Base-by-base conservation (phyloP, 2,113 vertebrate species). In the Semnornis frantzii region DNA sequence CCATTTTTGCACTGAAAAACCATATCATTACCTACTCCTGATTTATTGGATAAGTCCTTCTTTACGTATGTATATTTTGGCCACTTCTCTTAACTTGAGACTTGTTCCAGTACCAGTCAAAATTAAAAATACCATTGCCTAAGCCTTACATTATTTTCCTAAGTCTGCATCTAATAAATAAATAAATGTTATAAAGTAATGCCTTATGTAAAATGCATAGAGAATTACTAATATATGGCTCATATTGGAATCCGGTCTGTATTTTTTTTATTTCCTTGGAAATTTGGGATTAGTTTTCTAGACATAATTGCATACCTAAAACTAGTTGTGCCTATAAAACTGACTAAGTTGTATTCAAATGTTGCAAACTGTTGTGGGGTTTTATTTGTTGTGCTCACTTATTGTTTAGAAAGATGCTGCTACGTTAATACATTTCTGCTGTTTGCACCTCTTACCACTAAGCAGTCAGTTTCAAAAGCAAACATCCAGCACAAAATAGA, bases 181-280 rank as follows among this genome's bases (percentile, higher is more conserved):
- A 33, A 52, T 52, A 52, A 52, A 30, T 57, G n/a, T 4, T 59
- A 33, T 19, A 58, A 80, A 78, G 71, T 15, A 48, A 4, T 25
- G 6, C 27, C 27, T 58, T 58, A 8, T 58, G 86, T 72, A 62
- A 33, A 24, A 75, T 21, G 6, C 31, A 16, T 27, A 34, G 30
- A 21, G 12, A 63, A 34, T 42, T 66, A 81, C 34, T 30, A 66
- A 46, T 25, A 60, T 8, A 33, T 19, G 4, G 3, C 74, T 75
- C 31, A 54, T 27, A 59, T 7, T 1, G 0, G 27, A 90, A 60
- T 10, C 37, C 50, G 72, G 5, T 1, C 20, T 0, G 0, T 57
- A 15, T 44, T 72, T 79, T 27, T 17, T 13, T 85, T 44, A 10
- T 44, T 79, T 66, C 5, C 39, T 83, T 37, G 64, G 44, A 50